phyloP scores from a whole-genome alignment of 1,140 invertebrate species.

The Drosophila ohnishii region DNA sequence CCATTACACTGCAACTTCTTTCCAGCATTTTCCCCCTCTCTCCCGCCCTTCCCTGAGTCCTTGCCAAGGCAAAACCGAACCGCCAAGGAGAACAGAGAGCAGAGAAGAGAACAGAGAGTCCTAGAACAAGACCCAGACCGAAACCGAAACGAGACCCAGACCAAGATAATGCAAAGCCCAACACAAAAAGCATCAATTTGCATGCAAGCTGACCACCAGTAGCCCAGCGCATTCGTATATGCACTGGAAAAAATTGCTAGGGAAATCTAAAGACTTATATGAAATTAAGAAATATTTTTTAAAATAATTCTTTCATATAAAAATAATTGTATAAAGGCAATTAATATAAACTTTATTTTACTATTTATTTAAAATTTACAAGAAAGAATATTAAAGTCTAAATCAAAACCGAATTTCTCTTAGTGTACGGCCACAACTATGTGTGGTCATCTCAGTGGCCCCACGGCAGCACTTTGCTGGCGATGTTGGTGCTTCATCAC shows the following conservation, averaged over 20 bases:
- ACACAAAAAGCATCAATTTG: constrained; percentile 61
- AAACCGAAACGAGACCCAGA: constrained; percentile 33
- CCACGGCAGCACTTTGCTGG: constrained; percentile 22
- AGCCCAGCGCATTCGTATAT: constrained; percentile 15
- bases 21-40: background rate
- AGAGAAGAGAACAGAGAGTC: constrained; percentile 7
- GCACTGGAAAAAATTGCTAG: constrained; percentile 1
- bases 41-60: background rate
- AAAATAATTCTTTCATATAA: too few species aligned
- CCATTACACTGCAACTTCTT: constrained; percentile 10
- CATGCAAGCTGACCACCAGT: constrained; percentile 43
- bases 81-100: background rate
- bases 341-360: too few species aligned
- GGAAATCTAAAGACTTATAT: too few species aligned
- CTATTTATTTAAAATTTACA: too few species aligned
- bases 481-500: constrained; percentile 48
- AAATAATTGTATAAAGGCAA: too few species aligned
- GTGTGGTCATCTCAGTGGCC: constrained; percentile 32
- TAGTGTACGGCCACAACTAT: constrained; percentile 21
- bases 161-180: constrained; percentile 54
- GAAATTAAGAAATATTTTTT: too few species aligned
- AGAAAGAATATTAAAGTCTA: background rate
- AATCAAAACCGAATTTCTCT: background rate
- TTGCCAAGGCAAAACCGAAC: background rate
- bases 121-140: constrained; percentile 23